A percentile compares a stretch with the other conserved stretches of the same genome.
These are phyloP conservation scores for Notoglanidium macrostoma DNA, from an alignment of 2,797 vertebrate species.

Conservation along the genomic window DNA sequence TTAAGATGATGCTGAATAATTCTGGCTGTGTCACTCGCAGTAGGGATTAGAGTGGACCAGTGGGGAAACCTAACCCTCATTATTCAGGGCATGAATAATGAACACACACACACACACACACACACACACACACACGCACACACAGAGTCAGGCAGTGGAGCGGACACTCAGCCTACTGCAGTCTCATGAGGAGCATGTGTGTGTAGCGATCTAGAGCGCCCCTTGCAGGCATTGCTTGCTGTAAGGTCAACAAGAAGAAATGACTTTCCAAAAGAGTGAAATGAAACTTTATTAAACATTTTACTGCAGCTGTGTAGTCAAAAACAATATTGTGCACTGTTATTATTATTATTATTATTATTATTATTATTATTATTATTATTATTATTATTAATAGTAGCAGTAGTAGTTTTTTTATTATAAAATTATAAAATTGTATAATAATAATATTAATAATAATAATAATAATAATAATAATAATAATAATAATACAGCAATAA, in stretches of 20 bases:
- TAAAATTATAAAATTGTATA: no score
- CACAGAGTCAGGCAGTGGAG: constrained; percentile 46
- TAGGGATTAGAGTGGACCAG: constrained; percentile 66
- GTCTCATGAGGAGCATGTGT: constrained; percentile 11
- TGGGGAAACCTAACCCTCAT: constrained; percentile 71
- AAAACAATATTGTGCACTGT: no score
- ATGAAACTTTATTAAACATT: neutral
- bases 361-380: neutral
- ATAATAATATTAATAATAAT: neutral
- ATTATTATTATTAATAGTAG: neutral
- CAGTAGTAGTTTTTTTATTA: no score
- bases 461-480: no score
- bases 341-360: neutral
- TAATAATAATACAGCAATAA: neutral
- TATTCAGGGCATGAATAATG: constrained; percentile 78
- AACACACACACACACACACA: constrained; percentile 55
- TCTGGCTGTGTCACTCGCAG: constrained; percentile 68
- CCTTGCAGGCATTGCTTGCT: constrained; percentile 64
- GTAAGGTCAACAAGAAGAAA: neutral
- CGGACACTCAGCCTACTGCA: neutral
- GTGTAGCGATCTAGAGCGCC: constrained; percentile 70
- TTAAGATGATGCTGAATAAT: constrained; percentile 77
- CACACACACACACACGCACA: constrained; percentile 1
- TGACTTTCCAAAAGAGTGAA: neutral
- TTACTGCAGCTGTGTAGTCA: neutral